A percentile compares a stretch with the other conserved stretches of the same genome.
phyloP scores from a whole-genome alignment of 2,888 invertebrate genomes.

The Gastrophysa polygoni region DNA sequence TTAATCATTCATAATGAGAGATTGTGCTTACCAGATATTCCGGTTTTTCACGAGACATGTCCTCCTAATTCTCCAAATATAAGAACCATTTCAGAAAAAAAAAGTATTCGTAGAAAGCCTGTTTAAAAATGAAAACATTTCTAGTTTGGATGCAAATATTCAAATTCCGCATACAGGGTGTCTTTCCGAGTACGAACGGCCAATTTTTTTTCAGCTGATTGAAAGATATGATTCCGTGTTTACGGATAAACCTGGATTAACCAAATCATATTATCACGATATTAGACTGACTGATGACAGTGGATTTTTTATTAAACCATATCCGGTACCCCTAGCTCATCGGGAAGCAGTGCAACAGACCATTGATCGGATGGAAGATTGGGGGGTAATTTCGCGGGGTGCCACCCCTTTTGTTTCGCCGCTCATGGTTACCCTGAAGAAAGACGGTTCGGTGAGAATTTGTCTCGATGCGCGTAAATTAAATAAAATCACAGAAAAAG shows the following conservation, averaged over 20 bases:
- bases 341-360: too few relatives aligned
- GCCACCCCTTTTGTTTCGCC: constrained; percentile 42
- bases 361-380: constrained; percentile 32
- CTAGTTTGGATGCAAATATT: too few relatives aligned
- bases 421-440: constrained; percentile 38
- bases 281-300: constrained; percentile 29
- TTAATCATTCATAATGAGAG: neutral
- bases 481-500: constrained; percentile 40
- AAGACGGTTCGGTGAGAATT: constrained; percentile 39
- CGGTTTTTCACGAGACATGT: neutral
- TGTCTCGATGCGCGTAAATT: constrained; percentile 43
- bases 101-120: neutral
- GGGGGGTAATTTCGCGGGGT: constrained; percentile 42
- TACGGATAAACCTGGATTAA: constrained; percentile 18
- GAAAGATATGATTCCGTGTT: neutral
- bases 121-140: neutral
- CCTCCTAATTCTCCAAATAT: neutral
- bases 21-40: neutral
- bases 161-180: neutral
- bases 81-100: neutral
- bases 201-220: neutral
- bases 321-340: too few relatives aligned
- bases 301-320: constrained; percentile 21
- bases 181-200: neutral
- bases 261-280: constrained; percentile 31